Conservation (phyloP, 2,888 invertebrate genomes). For the Thymelicus acteon region DNA sequence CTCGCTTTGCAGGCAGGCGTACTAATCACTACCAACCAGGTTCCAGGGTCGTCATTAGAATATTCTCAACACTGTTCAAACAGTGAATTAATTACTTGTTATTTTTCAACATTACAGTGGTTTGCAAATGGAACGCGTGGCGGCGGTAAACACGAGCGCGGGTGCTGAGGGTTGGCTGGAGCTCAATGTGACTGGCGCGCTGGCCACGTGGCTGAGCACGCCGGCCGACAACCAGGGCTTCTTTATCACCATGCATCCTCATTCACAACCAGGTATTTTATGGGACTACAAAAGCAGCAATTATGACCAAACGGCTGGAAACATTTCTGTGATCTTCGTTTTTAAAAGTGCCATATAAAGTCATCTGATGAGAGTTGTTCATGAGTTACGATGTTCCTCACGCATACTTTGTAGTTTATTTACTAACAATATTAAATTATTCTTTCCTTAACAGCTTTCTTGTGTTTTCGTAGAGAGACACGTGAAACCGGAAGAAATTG, state of each 20-base stretch:
- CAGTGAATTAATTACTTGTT: background rate
- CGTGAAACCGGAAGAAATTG: constrained; percentile 93
- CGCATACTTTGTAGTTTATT: too few species aligned
- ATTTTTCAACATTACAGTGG: constrained; percentile 77
- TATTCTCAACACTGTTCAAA: too few species aligned
- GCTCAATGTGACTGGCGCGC: constrained; percentile 92
- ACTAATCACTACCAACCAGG: too few species aligned
- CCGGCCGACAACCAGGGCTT: constrained; percentile 93
- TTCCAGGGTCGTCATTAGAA: too few species aligned
- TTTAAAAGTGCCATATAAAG: too few species aligned
- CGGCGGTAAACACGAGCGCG: constrained; percentile 90
- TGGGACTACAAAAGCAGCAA: background rate
- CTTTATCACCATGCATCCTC: constrained; percentile 91
- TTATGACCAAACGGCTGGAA: background rate
- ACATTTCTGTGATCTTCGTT: background rate
- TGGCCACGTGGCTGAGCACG: constrained; percentile 91
- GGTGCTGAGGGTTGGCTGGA: constrained; percentile 94
- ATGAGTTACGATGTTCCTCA: too few species aligned
- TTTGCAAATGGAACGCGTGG: constrained; percentile 89
- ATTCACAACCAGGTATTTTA: constrained; percentile 85
- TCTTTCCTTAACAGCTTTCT: background rate
- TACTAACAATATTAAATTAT: too few species aligned
- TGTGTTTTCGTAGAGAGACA: constrained; percentile 86
- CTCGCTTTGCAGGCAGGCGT: too few species aligned
- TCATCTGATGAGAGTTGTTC: too few species aligned